These are phyloP conservation scores for Rynchops niger DNA, from an alignment of 2,113 vertebrate species.

Conservation along the genomic window DNA sequence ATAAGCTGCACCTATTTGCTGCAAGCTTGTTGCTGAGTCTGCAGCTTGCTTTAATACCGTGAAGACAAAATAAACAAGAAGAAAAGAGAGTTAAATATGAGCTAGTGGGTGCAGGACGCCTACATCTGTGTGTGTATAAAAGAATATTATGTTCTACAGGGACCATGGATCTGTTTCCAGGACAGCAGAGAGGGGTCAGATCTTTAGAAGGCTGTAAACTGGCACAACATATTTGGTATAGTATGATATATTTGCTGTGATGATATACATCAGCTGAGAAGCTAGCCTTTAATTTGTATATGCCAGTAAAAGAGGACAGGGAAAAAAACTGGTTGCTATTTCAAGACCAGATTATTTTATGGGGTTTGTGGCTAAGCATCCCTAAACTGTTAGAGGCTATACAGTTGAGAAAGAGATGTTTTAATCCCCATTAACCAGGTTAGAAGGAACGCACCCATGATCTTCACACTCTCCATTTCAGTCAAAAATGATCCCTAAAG, in stretches of 20 bases:
- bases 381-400: background rate
- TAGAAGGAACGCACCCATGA: background rate
- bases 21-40: background rate
- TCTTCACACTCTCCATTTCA: background rate
- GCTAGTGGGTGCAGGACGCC: background rate
- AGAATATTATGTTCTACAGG: background rate
- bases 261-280: background rate
- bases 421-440: background rate
- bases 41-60: background rate
- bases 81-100: slow-evolving; percentile 32
- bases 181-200: background rate
- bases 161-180: background rate
- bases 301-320: background rate
- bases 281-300: background rate
- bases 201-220: background rate
- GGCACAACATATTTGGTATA: background rate
- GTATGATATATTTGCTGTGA: background rate
- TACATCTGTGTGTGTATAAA: background rate
- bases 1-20: background rate
- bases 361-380: background rate
- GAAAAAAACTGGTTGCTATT: background rate
- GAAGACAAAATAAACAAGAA: slow-evolving; percentile 23
- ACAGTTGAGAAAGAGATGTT: background rate
- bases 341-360: slow-evolving; percentile 1
- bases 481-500: background rate